Conservation (phyloP, 92 coral and sea anemone species). For the Actinostola sp. region DNA sequence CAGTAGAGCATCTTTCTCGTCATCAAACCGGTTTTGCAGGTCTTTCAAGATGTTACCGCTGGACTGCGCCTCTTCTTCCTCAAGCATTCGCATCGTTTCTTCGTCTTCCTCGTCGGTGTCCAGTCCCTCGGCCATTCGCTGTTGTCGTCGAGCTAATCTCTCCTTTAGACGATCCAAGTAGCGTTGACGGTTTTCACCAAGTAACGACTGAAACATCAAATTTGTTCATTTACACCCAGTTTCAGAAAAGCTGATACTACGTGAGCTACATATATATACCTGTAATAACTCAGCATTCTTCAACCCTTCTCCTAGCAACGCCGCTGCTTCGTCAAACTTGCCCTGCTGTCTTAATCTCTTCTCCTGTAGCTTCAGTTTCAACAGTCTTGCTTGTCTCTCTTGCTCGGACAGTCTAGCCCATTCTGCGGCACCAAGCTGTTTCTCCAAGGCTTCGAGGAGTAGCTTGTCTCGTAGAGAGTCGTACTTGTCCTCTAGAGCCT, state of each 20-base stretch:
- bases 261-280: slow-evolving; percentile 32
- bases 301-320: slow-evolving; percentile 87
- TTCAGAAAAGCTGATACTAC: background rate
- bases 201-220: slow-evolving; percentile 65
- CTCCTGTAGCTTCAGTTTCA: slow-evolving; percentile 84
- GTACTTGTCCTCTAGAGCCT: slow-evolving; percentile 91
- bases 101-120: slow-evolving; percentile 91
- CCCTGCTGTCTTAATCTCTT: slow-evolving; percentile 90
- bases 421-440: slow-evolving; percentile 88
- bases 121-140: slow-evolving; percentile 76
- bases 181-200: slow-evolving; percentile 94
- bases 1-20: slow-evolving; percentile 87
- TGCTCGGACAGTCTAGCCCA: slow-evolving; percentile 90
- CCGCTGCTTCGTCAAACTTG: slow-evolving; percentile 91
- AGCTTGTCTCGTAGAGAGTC: slow-evolving; percentile 89
- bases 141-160: slow-evolving; percentile 80
- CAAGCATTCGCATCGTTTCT: slow-evolving; percentile 73
- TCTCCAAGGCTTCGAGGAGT: slow-evolving; percentile 87
- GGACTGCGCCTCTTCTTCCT: slow-evolving; percentile 77
- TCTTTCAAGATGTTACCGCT: slow-evolving; percentile 91
- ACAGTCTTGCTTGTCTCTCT: slow-evolving; percentile 88
- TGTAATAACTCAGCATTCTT: slow-evolving; percentile 74
- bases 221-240: no score
- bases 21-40: slow-evolving; percentile 92
- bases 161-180: slow-evolving; percentile 80